phyloP scores from a whole-genome alignment of 2,888 invertebrate species.

The Drosophila quinaria region DNA sequence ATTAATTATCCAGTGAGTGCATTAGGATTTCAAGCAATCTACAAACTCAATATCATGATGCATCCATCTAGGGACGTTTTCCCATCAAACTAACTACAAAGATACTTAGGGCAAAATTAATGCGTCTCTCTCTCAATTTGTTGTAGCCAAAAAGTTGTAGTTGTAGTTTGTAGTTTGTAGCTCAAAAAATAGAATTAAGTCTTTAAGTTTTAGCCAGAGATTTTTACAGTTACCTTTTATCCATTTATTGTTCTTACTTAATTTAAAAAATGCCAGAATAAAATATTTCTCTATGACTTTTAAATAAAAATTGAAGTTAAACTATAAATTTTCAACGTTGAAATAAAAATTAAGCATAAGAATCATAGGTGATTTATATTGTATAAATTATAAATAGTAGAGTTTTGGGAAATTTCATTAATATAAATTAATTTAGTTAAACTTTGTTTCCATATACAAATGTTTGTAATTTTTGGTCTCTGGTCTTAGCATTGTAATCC shows the following conservation, averaged over 20 bases:
- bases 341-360: not conserved
- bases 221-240: not conserved
- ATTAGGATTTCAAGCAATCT: conserved; percentile 25
- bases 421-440: not conserved
- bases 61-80: conserved; percentile 40
- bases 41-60: conserved; percentile 22
- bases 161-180: conserved; percentile 39
- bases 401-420: not conserved
- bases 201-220: conserved; percentile 62
- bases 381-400: not conserved
- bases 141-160: conserved; percentile 38
- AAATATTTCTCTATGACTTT: too few species aligned
- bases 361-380: not conserved
- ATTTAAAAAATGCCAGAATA: too few species aligned
- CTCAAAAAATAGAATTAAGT: conserved; percentile 55
- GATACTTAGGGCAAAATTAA: not conserved
- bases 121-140: conserved; percentile 23
- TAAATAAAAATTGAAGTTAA: not conserved
- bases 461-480: not conserved
- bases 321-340: not conserved
- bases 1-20: conserved; percentile 60
- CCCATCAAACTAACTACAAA: conserved; percentile 22
- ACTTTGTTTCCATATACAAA: not conserved
- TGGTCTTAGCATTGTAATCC: conserved; percentile 62
- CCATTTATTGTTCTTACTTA: too few species aligned